Evolutionary conservation across 2,113 vertebrate species (phyloP).

Genomic region (Urocolius indicus): DNA sequence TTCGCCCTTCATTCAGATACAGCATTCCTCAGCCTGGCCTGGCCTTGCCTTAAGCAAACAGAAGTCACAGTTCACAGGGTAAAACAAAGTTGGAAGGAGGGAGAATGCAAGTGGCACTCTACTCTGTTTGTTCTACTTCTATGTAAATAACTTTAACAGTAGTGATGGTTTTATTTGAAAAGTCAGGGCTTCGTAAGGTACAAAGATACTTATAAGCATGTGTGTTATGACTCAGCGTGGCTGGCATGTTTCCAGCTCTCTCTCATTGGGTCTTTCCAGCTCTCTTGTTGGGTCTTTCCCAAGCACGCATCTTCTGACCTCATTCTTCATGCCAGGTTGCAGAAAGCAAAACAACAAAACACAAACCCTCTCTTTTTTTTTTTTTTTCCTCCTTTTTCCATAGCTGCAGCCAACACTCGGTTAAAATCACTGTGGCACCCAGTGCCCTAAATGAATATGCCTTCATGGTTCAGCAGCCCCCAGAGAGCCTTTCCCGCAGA

Average conservation of each 20-base stretch:
- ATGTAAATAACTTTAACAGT: conserved; percentile 56
- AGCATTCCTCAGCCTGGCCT: background rate
- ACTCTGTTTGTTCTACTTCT: conserved; percentile 46
- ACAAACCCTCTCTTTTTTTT: conserved; percentile 34
- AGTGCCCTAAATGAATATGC: conserved; percentile 44
- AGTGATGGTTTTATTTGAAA: conserved; percentile 51
- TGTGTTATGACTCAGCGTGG: conserved; percentile 49
- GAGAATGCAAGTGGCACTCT: background rate
- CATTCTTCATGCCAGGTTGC: conserved; percentile 51
- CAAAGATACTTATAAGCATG: conserved; percentile 30
- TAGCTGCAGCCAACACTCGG: background rate
- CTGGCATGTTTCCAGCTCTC: conserved; percentile 33
- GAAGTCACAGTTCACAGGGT: conserved; percentile 6
- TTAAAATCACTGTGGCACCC: conserved; percentile 46
- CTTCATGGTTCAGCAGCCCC: conserved; percentile 39
- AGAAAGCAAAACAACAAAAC: conserved; percentile 55
- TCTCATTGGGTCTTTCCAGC: conserved; percentile 56
- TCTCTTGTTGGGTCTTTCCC: conserved; percentile 59
- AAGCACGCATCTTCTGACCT: conserved; percentile 54
- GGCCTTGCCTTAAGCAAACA: conserved; percentile 53
- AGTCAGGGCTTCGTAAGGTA: conserved; percentile 50
- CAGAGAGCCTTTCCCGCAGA: conserved; percentile 32
- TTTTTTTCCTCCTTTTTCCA: conserved; percentile 51
- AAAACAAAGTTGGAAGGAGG: conserved; percentile 27
- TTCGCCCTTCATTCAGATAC: background rate